These are phyloP conservation scores for Heliconius aoede DNA, from an alignment of 2,888 invertebrate species.

Conservation along the genomic window DNA sequence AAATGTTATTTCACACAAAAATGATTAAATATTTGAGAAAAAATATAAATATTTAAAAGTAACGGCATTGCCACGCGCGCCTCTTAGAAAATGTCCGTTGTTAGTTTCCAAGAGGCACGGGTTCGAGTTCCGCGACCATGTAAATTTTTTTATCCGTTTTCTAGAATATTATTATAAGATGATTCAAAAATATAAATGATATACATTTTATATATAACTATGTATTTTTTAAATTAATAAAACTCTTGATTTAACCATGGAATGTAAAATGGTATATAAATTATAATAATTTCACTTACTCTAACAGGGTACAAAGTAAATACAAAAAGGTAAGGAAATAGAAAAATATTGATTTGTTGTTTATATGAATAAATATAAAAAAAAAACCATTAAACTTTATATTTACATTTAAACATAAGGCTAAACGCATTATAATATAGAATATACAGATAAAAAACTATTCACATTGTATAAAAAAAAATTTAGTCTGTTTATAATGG, in stretches of 20 bases:
- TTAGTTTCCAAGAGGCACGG: background rate
- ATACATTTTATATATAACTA: background rate
- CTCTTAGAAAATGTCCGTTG: background rate
- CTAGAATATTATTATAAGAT: background rate
- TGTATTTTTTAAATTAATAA: background rate
- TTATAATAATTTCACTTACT: constrained; percentile 4
- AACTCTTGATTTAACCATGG: constrained; percentile 8
- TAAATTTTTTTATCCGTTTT: too few relatives aligned
- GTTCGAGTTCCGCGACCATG: background rate
- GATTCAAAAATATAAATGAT: background rate
- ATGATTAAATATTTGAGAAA: background rate
- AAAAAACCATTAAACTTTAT: background rate
- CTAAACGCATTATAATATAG: background rate
- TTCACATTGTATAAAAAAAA: background rate
- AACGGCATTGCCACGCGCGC: background rate
- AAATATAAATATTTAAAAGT: background rate
- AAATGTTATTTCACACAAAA: background rate
- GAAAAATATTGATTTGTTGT: background rate
- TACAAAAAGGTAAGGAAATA: background rate
- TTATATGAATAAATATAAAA: background rate
- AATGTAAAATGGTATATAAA: constrained; percentile 11
- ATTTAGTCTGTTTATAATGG: background rate
- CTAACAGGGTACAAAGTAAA: background rate
- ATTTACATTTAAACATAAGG: background rate
- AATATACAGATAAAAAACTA: background rate